phyloP scores from a whole-genome alignment of 2,113 vertebrate genomes.

The Manacus vitellinus region DNA sequence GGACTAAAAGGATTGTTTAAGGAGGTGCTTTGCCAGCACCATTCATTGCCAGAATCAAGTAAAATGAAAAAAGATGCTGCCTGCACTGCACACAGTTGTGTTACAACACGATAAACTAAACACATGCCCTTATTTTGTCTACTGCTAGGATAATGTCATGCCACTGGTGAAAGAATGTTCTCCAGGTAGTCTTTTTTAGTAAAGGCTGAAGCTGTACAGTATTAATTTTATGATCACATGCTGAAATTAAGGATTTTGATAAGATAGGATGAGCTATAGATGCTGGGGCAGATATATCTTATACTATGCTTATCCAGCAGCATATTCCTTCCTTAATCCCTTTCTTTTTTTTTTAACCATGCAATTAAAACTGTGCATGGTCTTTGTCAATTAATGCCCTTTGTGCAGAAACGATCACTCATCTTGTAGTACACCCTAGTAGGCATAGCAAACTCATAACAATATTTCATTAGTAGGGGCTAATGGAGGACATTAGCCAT shows the following conservation, averaged over 20 bases:
- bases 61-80: constrained; percentile 36
- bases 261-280: constrained; percentile 49
- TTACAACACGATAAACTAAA: background rate
- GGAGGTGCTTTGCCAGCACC: constrained; percentile 39
- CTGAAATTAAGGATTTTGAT: constrained; percentile 66
- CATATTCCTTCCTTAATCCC: constrained; percentile 1
- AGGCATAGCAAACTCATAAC: constrained; percentile 75
- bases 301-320: constrained; percentile 66
- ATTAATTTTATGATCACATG: constrained; percentile 63
- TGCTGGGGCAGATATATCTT: constrained; percentile 62
- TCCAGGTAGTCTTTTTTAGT: constrained; percentile 48
- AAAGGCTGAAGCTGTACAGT: constrained; percentile 54
- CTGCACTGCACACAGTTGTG: background rate
- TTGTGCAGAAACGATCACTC: constrained; percentile 71
- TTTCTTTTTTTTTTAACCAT: constrained; percentile 46
- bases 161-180: constrained; percentile 42
- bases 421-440: constrained; percentile 56
- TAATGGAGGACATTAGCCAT: constrained; percentile 85
- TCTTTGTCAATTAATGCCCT: constrained; percentile 71
- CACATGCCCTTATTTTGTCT: background rate
- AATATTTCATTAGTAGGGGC: constrained; percentile 83
- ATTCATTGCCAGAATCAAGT: constrained; percentile 49
- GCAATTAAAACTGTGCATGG: constrained; percentile 84
- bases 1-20: constrained; percentile 49
- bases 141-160: background rate